A percentile compares a stretch with the other conserved stretches of the same genome.
Evolutionary conservation across 2,888 invertebrate species (phyloP).

Genomic region (Doris montereyensis): DNA sequence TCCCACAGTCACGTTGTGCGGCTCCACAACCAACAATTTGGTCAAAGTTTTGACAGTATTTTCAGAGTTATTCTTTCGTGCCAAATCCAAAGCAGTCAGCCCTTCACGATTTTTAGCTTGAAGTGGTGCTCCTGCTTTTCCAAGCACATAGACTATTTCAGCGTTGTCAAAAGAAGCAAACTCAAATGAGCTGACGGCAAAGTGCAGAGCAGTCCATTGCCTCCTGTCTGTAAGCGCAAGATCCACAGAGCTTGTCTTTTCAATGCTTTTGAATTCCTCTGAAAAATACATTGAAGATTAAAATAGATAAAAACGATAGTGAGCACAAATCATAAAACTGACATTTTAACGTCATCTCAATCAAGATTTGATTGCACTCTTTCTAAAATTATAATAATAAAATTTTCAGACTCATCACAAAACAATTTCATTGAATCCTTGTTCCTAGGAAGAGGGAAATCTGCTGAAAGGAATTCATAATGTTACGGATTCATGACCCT

Average conservation of each 20-base stretch:
- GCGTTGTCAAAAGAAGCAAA: slow-evolving; percentile 72
- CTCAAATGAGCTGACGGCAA: slow-evolving; percentile 69
- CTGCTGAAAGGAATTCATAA: no score
- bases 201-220: slow-evolving; percentile 72
- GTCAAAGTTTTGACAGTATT: slow-evolving; percentile 35
- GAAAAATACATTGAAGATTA: no score
- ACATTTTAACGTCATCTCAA: no score
- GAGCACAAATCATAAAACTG: no score
- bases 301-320: no score
- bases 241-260: slow-evolving; percentile 65
- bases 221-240: slow-evolving; percentile 64
- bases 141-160: slow-evolving; percentile 68
- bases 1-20: slow-evolving; percentile 22
- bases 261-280: slow-evolving; percentile 44
- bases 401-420: background rate
- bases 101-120: slow-evolving; percentile 64
- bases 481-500: no score
- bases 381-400: no score
- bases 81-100: slow-evolving; percentile 54
- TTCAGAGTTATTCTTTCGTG: slow-evolving; percentile 42
- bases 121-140: slow-evolving; percentile 66
- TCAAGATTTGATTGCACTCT: no score
- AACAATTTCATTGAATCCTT: no score
- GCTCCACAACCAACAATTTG: slow-evolving; percentile 9
- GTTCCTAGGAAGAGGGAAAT: no score